Evolutionary conservation across 30 jellyfish, hydroid and myxozoan species (phyloP), one percentile per base, ranked within the genome.

Genomic region (Aurelia aurita): DNA sequence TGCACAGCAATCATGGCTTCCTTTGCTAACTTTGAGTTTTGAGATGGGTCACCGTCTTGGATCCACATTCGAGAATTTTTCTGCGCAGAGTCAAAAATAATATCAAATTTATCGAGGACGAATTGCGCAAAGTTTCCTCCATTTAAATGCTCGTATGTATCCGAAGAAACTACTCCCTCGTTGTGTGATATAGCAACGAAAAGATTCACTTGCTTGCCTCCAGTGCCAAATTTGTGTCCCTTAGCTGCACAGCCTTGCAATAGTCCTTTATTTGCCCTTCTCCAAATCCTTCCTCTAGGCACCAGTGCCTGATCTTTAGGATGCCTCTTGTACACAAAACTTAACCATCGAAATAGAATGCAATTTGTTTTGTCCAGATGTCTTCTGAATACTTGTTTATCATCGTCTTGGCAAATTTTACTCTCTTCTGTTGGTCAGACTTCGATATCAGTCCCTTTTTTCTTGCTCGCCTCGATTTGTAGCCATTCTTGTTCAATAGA

Each of bases 251-350:
- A 58, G 23, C 23, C 69, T 58, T 58, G 69, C n/a, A 58, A 8
- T 18, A 58, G n/a, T 58, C 69, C 8, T 58, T 58, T 31, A 15
- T 15, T 58, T 58, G 31, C 23, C 69, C 23, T 58, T 58, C 69
- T 58, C 69, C 69, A 58, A 27, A 58, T 31, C 23, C 69, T 6
- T 15, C 69, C n/a, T 6, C 23, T 15, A 15, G 69, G 69, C 31
- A 15, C 69, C 69, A 58, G 69, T 5, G 69, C 69, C 69, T 58
- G 69, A 31, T 58, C 69, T 58, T 58, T 58, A 58, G 69, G 69
- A 58, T 58, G n/a, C 23, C 69, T 6, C 23, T 58, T 58, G 23
- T 58, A 6, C 23, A 5, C 69, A 58, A 58, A 58, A 58, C 69
- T 31, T 18, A 58, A 18, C 69, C 69, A 15, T 58, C 69, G n/a